Evolutionary conservation across 2,888 invertebrate genomes (phyloP).

Genomic region (Augiades crinisus): DNA sequence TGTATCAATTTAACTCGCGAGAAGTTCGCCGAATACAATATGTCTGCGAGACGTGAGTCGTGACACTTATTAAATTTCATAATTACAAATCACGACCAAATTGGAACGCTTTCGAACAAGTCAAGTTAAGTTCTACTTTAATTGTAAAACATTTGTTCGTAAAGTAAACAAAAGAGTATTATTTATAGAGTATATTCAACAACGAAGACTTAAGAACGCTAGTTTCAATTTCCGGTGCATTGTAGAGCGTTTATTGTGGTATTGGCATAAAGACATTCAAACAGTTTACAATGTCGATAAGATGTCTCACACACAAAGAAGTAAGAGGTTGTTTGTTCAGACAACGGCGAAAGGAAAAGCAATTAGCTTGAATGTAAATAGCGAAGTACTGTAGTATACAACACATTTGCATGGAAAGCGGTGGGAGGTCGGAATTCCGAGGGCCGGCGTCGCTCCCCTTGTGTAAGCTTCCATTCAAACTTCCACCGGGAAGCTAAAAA

Average conservation of each 20-base stretch:
- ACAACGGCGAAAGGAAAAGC: constrained; percentile 67
- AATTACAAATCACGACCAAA: not conserved
- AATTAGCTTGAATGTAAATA: constrained; percentile 74
- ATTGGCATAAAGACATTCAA: constrained; percentile 28
- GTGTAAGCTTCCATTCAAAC: constrained; percentile 55
- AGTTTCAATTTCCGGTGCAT: too few relatives aligned
- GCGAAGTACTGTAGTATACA: constrained; percentile 64
- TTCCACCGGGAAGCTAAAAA: constrained; percentile 52
- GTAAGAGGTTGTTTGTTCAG: constrained; percentile 54
- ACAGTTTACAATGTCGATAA: constrained; percentile 48
- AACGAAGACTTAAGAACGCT: too few relatives aligned
- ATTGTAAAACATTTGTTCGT: too few relatives aligned
- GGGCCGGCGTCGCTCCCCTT: constrained; percentile 43
- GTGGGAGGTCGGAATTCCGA: constrained; percentile 49
- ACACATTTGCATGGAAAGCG: constrained; percentile 70
- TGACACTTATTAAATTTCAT: constrained; percentile 15
- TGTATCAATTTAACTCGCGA: constrained; percentile 54
- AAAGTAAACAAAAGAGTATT: too few relatives aligned
- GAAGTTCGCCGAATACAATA: constrained; percentile 46
- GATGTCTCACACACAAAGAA: constrained; percentile 53
- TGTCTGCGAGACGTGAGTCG: constrained; percentile 28
- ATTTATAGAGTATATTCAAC: too few relatives aligned
- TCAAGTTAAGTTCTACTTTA: not conserved
- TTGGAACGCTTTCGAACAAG: not conserved
- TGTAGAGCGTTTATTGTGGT: not conserved